These are phyloP conservation scores for Tympanuchus pallidicinctus DNA, from an alignment of 2,113 vertebrate genomes.

Conservation along the genomic window DNA sequence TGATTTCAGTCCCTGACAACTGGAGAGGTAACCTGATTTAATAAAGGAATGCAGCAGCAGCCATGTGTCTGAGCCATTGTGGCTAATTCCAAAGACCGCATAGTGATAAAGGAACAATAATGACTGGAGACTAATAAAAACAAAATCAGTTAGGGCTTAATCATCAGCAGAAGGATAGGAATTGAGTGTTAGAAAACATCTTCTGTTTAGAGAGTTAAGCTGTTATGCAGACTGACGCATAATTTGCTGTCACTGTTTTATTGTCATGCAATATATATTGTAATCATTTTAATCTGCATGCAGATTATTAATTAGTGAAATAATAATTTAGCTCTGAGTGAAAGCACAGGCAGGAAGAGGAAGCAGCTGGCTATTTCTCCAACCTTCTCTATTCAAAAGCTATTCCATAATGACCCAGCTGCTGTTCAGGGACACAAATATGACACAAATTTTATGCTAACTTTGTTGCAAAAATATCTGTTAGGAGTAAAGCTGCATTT, in stretches of 20 bases:
- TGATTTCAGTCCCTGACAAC: slow-evolving; percentile 44
- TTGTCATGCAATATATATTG: slow-evolving; percentile 27
- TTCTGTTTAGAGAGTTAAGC: slow-evolving; percentile 59
- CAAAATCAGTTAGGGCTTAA: slow-evolving; percentile 38
- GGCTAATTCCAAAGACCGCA: slow-evolving; percentile 39
- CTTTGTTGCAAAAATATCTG: background rate
- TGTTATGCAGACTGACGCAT: slow-evolving; percentile 22
- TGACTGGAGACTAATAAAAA: slow-evolving; percentile 62
- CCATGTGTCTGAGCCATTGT: background rate
- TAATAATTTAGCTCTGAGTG: slow-evolving; percentile 19
- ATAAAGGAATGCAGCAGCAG: background rate
- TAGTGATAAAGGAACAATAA: slow-evolving; percentile 56
- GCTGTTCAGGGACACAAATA: slow-evolving; percentile 12
- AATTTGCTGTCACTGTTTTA: slow-evolving; percentile 54
- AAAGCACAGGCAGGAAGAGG: slow-evolving; percentile 4
- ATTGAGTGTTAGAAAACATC: slow-evolving; percentile 52
- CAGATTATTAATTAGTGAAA: slow-evolving; percentile 56
- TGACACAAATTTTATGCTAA: background rate
- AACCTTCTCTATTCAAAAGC: slow-evolving; percentile 40
- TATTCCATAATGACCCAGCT: slow-evolving; percentile 52
- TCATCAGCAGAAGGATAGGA: slow-evolving; percentile 47
- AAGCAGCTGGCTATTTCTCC: slow-evolving; percentile 10
- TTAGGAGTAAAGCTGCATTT: background rate
- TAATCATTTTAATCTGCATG: slow-evolving; percentile 42
- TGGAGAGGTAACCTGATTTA: slow-evolving; percentile 37